A percentile compares a stretch with the other conserved stretches of the same genome.
Conservation (phyloP, 2,113 vertebrate species). For the Himantopus leucocephalus region DNA sequence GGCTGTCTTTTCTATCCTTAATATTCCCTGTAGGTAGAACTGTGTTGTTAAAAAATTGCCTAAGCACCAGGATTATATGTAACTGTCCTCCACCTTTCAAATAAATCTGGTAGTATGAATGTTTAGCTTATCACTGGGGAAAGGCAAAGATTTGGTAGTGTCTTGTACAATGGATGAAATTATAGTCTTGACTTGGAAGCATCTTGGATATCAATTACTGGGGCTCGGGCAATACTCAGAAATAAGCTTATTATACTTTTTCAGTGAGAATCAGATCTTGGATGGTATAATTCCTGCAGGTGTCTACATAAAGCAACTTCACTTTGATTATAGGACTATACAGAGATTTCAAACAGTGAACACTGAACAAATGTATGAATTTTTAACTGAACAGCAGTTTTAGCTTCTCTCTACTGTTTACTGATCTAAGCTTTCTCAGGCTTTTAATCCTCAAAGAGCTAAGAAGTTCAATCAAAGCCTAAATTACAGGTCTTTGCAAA, state of each 20-base stretch:
- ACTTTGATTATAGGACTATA: neutral
- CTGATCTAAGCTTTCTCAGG: neutral
- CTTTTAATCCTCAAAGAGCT: conserved; percentile 2
- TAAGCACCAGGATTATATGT: neutral
- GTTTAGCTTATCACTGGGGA: neutral
- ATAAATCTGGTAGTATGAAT: neutral
- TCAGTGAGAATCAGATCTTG: neutral
- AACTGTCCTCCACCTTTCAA: neutral
- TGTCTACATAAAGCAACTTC: neutral
- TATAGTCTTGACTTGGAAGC: neutral
- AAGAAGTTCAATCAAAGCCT: neutral
- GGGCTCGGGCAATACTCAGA: neutral
- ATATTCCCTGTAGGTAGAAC: neutral
- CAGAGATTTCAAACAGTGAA: neutral
- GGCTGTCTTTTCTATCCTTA: neutral
- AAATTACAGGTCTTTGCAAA: neutral
- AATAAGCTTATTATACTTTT: neutral
- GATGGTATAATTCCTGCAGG: neutral
- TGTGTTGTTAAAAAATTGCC: neutral
- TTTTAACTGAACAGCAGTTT: neutral
- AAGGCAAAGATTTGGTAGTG: neutral
- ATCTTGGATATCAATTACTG: neutral
- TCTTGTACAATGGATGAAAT: neutral
- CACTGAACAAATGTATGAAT: neutral
- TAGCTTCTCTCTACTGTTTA: neutral